Evolutionary conservation across 2,888 invertebrate species (phyloP).

Genomic region (Plusia festucae): DNA sequence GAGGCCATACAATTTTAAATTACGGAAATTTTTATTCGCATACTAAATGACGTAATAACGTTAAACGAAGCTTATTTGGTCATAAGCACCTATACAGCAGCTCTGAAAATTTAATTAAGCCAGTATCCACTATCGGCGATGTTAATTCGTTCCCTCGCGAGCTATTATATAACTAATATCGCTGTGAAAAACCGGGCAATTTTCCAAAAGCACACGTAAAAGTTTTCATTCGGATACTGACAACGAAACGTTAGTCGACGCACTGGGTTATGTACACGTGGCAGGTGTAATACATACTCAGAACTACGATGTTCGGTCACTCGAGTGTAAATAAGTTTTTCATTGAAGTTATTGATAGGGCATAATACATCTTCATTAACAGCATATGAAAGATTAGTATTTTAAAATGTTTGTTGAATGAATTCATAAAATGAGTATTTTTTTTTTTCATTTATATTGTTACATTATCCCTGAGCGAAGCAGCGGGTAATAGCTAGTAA

Average conservation of each 20-base stretch:
- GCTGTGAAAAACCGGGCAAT: constrained; percentile 59
- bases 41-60: constrained; percentile 15
- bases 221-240: constrained; percentile 44
- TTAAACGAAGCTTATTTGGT: constrained; percentile 26
- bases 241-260: constrained; percentile 35
- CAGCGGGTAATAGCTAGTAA: too few relatives aligned
- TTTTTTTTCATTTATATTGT: too few relatives aligned
- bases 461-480: too few relatives aligned
- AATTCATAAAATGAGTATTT: too few relatives aligned
- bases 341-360: not conserved
- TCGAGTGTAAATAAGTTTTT: too few relatives aligned
- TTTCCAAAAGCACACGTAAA: constrained; percentile 57
- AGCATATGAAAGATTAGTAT: too few relatives aligned
- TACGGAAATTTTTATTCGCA: not conserved
- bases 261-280: constrained; percentile 30
- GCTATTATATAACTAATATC: constrained; percentile 51
- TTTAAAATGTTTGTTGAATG: too few relatives aligned
- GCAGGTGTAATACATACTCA: not conserved
- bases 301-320: not conserved
- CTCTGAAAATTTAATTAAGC: constrained; percentile 45
- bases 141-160: constrained; percentile 53
- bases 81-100: constrained; percentile 33
- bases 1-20: not conserved
- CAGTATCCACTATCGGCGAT: constrained; percentile 45
- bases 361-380: not conserved